Conservation (phyloP, 2,888 invertebrate species). For the Chalcosyrphus nemorum region DNA sequence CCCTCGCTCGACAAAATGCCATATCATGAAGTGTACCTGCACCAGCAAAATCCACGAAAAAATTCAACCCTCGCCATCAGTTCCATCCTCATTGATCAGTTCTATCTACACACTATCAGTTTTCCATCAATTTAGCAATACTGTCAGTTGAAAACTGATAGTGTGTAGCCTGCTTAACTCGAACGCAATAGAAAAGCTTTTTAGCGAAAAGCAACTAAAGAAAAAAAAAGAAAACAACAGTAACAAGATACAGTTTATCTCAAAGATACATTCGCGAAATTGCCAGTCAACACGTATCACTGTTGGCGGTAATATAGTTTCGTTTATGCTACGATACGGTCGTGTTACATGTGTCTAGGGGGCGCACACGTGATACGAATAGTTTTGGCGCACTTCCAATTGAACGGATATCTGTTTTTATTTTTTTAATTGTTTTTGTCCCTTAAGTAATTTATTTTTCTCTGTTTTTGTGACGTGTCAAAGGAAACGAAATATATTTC, state of each 20-base stretch:
- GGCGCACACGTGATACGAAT: constrained; percentile 53
- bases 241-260: constrained; percentile 71
- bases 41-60: too few species aligned
- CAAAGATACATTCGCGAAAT: constrained; percentile 69
- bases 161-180: too few species aligned
- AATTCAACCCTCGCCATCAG: too few species aligned
- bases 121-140: too few species aligned
- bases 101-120: too few species aligned
- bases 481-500: constrained; percentile 20
- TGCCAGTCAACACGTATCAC: constrained; percentile 71
- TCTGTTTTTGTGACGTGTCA: background rate
- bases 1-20: too few species aligned
- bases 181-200: constrained; percentile 60
- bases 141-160: too few species aligned
- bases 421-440: background rate
- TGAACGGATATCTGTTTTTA: constrained; percentile 4
- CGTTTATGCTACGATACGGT: constrained; percentile 51
- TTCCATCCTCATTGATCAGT: too few species aligned
- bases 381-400: constrained; percentile 56
- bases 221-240: constrained; percentile 37
- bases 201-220: background rate
- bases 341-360: constrained; percentile 53
- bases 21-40: too few species aligned
- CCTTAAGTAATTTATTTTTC: constrained; percentile 7
- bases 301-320: constrained; percentile 71